phyloP scores from a whole-genome alignment of 1,140 invertebrate genomes.

The Lepidostoma basale region DNA sequence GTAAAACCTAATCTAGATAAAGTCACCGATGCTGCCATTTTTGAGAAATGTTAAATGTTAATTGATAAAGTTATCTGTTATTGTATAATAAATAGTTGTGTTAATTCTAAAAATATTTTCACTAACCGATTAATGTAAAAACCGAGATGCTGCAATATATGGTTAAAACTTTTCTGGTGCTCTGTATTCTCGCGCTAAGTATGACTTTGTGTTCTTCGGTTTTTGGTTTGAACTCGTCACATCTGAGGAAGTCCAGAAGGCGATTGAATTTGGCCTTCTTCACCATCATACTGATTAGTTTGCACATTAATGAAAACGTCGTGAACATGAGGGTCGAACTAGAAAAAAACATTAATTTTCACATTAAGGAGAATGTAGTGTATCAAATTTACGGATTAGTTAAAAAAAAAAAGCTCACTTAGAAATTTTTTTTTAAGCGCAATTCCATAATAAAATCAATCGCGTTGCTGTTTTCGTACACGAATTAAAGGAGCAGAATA shows the following conservation, averaged over 20 bases:
- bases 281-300: constrained; percentile 25
- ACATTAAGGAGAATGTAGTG: not conserved
- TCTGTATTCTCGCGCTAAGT: constrained; percentile 1
- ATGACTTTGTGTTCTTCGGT: constrained; percentile 24
- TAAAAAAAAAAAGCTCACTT: too few species aligned
- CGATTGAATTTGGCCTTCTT: constrained; percentile 21
- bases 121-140: constrained; percentile 36
- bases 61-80: too few species aligned
- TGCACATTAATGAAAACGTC: constrained; percentile 30
- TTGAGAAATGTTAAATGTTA: too few species aligned
- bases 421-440: too few species aligned
- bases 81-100: too few species aligned
- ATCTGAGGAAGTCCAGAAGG: constrained; percentile 22
- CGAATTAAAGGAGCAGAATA: too few species aligned
- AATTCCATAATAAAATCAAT: too few species aligned
- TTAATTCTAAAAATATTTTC: too few species aligned
- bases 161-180: constrained; percentile 7
- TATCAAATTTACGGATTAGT: too few species aligned
- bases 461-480: too few species aligned
- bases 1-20: too few species aligned
- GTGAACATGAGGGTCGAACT: constrained; percentile 37
- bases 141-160: constrained; percentile 24
- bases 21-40: too few species aligned
- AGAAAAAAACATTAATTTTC: constrained; percentile 5
- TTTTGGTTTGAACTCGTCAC: constrained; percentile 31